Percentiles rank a stretch among this genome's conserved stretches.
phyloP scores from a whole-genome alignment of 2,797 vertebrate genomes.

The Sebastes diploproa region DNA sequence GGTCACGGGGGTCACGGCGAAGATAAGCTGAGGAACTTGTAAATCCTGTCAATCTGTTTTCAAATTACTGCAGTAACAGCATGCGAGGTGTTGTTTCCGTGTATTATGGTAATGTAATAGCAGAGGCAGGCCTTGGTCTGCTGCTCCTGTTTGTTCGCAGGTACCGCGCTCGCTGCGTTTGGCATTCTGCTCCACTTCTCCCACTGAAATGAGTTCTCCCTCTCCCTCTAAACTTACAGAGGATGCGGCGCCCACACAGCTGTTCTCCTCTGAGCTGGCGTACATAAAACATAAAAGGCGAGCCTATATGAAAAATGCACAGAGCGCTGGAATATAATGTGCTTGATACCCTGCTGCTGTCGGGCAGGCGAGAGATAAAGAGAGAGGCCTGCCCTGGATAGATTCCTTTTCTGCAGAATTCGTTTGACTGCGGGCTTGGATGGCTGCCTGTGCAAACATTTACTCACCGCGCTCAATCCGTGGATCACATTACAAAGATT shows the following conservation, averaged over 20 bases:
- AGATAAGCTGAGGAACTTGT: constrained; percentile 69
- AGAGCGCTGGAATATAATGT: constrained; percentile 84
- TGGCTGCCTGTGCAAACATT: constrained; percentile 85
- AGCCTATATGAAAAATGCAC: constrained; percentile 87
- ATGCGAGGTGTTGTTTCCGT: constrained; percentile 76
- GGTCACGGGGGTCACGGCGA: constrained; percentile 68
- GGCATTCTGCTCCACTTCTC: constrained; percentile 81
- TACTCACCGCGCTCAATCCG: constrained; percentile 79
- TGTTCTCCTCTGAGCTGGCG: constrained; percentile 83
- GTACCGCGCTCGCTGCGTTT: constrained; percentile 62
- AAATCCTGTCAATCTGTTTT: constrained; percentile 77
- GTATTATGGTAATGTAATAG: constrained; percentile 79
- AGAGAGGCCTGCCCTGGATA: constrained; percentile 79
- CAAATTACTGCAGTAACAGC: constrained; percentile 70
- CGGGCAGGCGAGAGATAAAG: constrained; percentile 75
- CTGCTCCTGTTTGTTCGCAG: constrained; percentile 70
- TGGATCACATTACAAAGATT: constrained; percentile 84
- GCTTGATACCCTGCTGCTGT: constrained; percentile 82
- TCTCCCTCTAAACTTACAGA: constrained; percentile 74
- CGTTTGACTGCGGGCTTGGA: constrained; percentile 82
- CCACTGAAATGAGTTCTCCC: constrained; percentile 81
- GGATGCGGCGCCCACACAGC: constrained; percentile 82
- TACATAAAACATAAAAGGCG: constrained; percentile 86
- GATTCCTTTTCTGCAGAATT: constrained; percentile 78
- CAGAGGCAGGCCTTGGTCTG: constrained; percentile 67